phyloP scores from a whole-genome alignment of 2,797 vertebrate genomes.

The Gallinago nigripennis region DNA sequence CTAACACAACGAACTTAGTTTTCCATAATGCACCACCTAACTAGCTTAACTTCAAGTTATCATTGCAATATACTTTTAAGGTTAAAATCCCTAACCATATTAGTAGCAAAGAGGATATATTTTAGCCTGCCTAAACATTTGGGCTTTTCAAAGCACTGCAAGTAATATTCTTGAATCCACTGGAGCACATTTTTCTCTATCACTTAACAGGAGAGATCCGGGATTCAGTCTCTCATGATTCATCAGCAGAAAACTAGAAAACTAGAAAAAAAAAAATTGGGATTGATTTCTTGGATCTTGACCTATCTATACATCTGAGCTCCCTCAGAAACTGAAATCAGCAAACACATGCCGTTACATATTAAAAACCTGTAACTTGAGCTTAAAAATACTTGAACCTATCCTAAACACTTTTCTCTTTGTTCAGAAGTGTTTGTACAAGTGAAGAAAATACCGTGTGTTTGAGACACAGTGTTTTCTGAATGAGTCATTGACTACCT shows the following conservation, averaged over 20 bases:
- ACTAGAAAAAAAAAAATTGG: background rate
- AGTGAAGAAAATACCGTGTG: background rate
- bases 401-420: background rate
- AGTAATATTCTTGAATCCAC: background rate
- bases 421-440: conserved; percentile 26
- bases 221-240: background rate
- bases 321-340: background rate
- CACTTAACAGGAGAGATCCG: background rate
- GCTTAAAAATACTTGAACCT: conserved; percentile 21
- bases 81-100: background rate
- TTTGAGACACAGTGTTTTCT: background rate
- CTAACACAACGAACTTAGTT: background rate
- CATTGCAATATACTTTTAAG: background rate
- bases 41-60: background rate
- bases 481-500: background rate
- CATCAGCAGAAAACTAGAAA: background rate
- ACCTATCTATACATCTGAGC: background rate
- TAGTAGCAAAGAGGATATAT: background rate
- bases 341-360: background rate
- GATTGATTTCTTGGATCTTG: conserved; percentile 26
- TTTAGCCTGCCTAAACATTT: background rate
- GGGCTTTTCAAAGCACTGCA: background rate
- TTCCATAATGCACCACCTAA: background rate
- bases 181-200: background rate
- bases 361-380: conserved; percentile 31